Evolutionary conservation across 2,113 vertebrate genomes (phyloP).

Genomic region (Casuarius casuarius): DNA sequence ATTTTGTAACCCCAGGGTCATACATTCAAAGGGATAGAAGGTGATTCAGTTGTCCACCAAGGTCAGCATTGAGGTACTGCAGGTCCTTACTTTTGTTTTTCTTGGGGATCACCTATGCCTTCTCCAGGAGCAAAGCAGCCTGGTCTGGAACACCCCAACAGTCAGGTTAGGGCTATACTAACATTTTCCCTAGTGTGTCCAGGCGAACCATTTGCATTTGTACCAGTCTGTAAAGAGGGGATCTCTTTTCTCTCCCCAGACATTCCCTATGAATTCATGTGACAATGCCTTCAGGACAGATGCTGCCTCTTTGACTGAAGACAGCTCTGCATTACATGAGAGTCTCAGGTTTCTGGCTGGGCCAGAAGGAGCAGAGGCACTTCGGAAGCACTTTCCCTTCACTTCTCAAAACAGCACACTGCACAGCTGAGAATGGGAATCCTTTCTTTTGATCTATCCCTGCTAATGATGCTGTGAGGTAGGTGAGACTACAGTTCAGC

Average conservation of each 20-base stretch:
- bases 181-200: neutral
- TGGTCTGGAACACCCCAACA: fast-evolving
- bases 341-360: neutral
- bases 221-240: neutral
- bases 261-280: fast-evolving
- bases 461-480: fast-evolving
- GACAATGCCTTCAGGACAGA: neutral
- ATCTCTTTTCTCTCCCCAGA: neutral
- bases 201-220: neutral
- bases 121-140: neutral
- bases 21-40: neutral
- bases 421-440: neutral
- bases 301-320: neutral
- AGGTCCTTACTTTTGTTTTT: neutral
- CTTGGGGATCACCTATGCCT: neutral
- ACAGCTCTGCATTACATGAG: neutral
- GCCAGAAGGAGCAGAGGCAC: neutral
- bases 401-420: fast-evolving
- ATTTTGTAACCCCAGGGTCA: neutral
- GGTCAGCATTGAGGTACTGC: neutral
- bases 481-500: neutral
- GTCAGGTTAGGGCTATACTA: neutral
- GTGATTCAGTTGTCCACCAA: neutral
- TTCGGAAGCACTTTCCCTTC: neutral
- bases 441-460: neutral